These are phyloP conservation scores for Eulacestoma nigropectus DNA, from an alignment of 2,113 vertebrate species.

Conservation along the genomic window DNA sequence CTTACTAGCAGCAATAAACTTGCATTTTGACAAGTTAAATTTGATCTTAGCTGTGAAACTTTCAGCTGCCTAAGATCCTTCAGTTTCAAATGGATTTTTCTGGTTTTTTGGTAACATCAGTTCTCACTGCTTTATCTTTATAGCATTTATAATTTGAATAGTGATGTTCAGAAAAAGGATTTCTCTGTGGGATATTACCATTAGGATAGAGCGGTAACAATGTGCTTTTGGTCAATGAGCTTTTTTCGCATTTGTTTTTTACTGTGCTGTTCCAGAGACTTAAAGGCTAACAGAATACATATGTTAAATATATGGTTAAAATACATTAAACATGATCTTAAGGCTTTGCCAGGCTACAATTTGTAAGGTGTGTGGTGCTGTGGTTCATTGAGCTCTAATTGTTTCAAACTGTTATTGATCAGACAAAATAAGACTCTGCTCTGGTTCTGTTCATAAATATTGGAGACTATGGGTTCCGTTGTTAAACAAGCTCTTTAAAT, in stretches of 20 bases:
- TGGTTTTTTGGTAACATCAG: background rate
- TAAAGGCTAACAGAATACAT: background rate
- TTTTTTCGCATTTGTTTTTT: background rate
- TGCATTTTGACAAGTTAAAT: background rate
- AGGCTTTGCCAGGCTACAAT: background rate
- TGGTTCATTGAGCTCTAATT: slow-evolving; percentile 33
- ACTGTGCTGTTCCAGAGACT: background rate
- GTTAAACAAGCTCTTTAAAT: background rate
- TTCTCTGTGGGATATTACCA: background rate
- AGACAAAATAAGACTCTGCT: background rate
- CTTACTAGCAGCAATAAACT: background rate
- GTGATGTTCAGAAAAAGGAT: background rate
- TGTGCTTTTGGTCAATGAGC: background rate
- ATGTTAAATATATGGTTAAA: background rate
- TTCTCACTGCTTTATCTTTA: background rate
- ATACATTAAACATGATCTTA: background rate
- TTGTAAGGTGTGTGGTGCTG: background rate
- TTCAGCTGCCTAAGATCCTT: background rate
- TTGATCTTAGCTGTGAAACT: background rate
- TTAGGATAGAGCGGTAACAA: background rate
- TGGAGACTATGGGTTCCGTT: background rate
- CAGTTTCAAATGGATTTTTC: background rate
- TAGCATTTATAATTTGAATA: background rate
- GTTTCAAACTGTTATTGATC: slow-evolving; percentile 39
- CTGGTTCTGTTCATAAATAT: slow-evolving; percentile 39